Conservation (phyloP, 2,113 vertebrate genomes). For the Piprites chloris region DNA sequence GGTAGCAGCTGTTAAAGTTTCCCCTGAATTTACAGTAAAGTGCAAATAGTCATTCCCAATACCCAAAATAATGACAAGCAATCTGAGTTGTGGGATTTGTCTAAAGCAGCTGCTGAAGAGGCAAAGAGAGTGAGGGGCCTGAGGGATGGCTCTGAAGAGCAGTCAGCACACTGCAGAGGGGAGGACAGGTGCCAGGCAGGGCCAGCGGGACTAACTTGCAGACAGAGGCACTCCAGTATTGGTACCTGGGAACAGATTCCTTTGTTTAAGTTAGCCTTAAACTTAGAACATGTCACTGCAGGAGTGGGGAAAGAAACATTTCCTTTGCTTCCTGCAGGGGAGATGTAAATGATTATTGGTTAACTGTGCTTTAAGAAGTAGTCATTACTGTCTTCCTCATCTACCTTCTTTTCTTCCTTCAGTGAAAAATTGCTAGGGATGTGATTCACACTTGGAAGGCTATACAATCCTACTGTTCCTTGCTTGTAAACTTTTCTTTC, state of each 20-base stretch:
- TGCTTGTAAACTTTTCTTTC: background rate
- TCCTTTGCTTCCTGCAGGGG: background rate
- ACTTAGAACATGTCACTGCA: background rate
- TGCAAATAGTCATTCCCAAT: background rate
- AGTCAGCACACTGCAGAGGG: accelerated
- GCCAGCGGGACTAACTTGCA: background rate
- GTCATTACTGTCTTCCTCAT: background rate
- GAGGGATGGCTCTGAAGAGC: background rate
- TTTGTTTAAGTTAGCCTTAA: background rate
- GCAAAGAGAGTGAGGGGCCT: background rate
- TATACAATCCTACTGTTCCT: background rate
- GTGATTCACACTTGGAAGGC: background rate
- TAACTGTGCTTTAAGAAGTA: background rate
- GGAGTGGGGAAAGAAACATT: background rate
- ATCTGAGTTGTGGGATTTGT: background rate
- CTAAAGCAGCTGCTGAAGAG: background rate
- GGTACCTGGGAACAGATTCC: background rate
- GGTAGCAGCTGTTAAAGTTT: background rate
- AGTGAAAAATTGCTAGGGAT: background rate
- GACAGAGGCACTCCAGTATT: background rate
- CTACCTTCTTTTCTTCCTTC: background rate
- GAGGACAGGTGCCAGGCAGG: background rate
- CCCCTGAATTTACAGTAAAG: background rate
- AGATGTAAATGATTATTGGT: background rate
- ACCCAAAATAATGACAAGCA: background rate